These are phyloP conservation scores for Tipula confusa DNA, from an alignment of 2,888 invertebrate species.

Conservation along the genomic window DNA sequence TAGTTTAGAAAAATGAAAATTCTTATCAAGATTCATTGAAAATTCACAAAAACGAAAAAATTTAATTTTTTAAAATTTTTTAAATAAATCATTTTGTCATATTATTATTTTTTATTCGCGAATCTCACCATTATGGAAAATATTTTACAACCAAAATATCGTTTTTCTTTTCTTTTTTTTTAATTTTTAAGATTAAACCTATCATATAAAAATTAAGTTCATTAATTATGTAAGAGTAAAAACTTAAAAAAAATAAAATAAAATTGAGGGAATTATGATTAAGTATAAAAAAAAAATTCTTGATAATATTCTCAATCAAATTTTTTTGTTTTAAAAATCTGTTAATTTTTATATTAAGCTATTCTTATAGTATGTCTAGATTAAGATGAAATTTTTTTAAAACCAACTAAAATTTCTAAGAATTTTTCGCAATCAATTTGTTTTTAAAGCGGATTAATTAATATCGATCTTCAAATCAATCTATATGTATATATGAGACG, in stretches of 20 bases:
- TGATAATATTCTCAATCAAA: not conserved
- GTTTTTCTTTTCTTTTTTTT: not conserved
- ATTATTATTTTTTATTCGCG: not conserved
- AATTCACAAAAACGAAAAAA: not conserved
- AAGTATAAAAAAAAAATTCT: not conserved
- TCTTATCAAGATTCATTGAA: conserved; percentile 3
- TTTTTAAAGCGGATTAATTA: not conserved
- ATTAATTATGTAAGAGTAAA: not conserved
- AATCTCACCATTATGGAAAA: not conserved
- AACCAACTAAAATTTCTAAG: not conserved
- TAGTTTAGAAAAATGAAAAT: conserved; percentile 25
- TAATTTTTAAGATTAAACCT: not conserved
- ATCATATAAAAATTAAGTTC: not conserved
- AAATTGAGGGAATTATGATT: not conserved
- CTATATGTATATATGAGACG: not conserved
- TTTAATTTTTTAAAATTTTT: not conserved
- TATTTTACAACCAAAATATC: not conserved
- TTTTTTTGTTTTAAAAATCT: not conserved
- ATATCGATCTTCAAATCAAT: not conserved
- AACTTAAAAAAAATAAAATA: too few species aligned
- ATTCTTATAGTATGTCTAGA: not conserved
- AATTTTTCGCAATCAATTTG: not conserved
- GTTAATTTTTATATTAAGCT: not conserved
- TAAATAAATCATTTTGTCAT: conserved; percentile 20
- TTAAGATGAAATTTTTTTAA: not conserved